Base-by-base conservation (phyloP, 2,113 vertebrate species). In the Eleginops maclovinus region DNA sequence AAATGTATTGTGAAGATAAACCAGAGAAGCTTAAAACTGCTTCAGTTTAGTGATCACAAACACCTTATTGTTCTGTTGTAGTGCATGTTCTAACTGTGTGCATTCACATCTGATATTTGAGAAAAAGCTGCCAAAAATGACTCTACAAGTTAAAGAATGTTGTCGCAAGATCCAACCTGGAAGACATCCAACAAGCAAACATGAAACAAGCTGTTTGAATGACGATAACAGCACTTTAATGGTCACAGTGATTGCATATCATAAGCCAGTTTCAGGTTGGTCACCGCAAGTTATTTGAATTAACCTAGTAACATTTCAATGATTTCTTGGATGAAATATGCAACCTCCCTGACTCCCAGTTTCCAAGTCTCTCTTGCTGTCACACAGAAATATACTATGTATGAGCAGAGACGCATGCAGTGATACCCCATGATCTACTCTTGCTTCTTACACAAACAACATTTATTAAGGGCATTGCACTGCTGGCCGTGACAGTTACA, bases 381-480 rank as follows among this genome's bases (percentile, higher is more conserved):
- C 73, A 56, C 63, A 77, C 50, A 28, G 19, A 73, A 51, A 75
- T 24, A 41, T 28, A 22, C 41, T n/a, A 13, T 11, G 49, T 64
- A 55, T 15, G 31, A 63, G 50, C 68, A 51, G 54, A 63, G 69
- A 77, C 60, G 61, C 61, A 64, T 4, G 12, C 72, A 46, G 76
- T 47, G 68, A 40, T 77, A 68, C 84, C 65, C 61, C n/a, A 62
- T 68, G 73, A 75, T 81, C 68, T 76, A 70, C 79, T 71, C 55
- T 66, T 36, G 47, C 51, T 55, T 81, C 60, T 60, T 63, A 82
- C 69, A 82, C 63, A 78, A 81, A 78, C 68, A 75, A 79, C 84
- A 65, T 84, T 72, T 40, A 82, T 89, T 71, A 80, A 90, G 81
- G 62, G 66, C 44, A 84, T 84, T 81, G 81, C 84, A 81, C 86